Percentiles rank a stretch among this genome's conserved stretches.
phyloP scores from a whole-genome alignment of 2,888 invertebrate genomes.

The Andrena bucephala region DNA sequence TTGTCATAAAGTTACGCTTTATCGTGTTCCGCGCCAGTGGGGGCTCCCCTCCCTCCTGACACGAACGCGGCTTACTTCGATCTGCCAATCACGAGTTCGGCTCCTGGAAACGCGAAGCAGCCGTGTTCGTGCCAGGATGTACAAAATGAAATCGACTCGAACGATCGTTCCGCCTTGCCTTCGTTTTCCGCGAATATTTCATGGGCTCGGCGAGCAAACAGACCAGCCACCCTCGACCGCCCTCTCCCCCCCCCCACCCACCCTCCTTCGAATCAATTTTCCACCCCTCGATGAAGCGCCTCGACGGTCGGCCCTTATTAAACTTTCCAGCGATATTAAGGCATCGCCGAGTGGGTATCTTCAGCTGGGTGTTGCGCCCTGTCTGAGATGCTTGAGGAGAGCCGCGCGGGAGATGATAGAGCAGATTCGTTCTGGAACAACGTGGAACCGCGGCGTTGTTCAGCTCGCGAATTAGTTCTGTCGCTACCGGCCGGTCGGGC shows the following conservation, averaged over 20 bases:
- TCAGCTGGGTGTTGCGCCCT: background rate
- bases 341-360: background rate
- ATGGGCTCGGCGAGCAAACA: constrained; percentile 13
- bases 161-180: constrained; percentile 55
- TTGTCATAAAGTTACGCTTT: constrained; percentile 80
- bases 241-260: too few relatives aligned
- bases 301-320: constrained; percentile 8
- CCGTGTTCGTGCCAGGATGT: constrained; percentile 70
- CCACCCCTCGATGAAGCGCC: background rate
- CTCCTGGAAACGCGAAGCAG: constrained; percentile 70
- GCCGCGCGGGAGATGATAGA: background rate
- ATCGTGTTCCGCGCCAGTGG: constrained; percentile 75
- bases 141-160: constrained; percentile 68
- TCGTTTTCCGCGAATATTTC: constrained; percentile 44
- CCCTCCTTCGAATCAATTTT: constrained; percentile 19
- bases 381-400: background rate
- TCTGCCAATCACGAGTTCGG: constrained; percentile 75
- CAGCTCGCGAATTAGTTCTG: constrained; percentile 24
- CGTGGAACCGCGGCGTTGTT: background rate
- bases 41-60: constrained; percentile 56
- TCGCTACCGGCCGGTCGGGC: constrained; percentile 6
- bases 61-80: constrained; percentile 71
- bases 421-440: background rate
- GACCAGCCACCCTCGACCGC: too few relatives aligned
- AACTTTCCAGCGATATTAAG: constrained; percentile 12